phyloP scores from a whole-genome alignment of 2,888 invertebrate species.

The Ligdia adustata region DNA sequence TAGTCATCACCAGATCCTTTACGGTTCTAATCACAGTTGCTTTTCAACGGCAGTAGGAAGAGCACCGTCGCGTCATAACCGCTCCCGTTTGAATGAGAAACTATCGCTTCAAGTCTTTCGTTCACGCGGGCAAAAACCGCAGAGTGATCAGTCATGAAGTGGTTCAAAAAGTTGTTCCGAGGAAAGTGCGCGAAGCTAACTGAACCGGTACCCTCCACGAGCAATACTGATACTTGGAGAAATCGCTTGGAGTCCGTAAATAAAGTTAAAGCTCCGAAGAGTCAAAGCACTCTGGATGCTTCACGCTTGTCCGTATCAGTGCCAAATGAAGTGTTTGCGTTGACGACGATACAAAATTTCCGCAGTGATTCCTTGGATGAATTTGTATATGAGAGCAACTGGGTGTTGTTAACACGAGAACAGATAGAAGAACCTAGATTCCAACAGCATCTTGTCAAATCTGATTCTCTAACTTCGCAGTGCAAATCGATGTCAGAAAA shows the following conservation, averaged over 20 bases:
- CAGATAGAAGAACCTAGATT: conserved; percentile 65
- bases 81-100: conserved; percentile 83
- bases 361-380: conserved; percentile 60
- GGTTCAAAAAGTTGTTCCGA: conserved; percentile 86
- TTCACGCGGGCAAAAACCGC: conserved; percentile 86
- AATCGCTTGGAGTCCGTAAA: conserved; percentile 47
- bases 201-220: conserved; percentile 41
- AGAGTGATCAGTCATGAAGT: conserved; percentile 84
- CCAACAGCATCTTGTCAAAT: conserved; percentile 55
- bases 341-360: conserved; percentile 72
- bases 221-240: conserved; percentile 41
- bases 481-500: conserved; percentile 57
- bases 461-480: conserved; percentile 54
- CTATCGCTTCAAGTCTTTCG: conserved; percentile 84
- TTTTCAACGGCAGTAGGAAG: conserved; percentile 47
- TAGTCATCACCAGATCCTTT: conserved; percentile 38
- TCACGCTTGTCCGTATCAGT: conserved; percentile 38
- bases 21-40: conserved; percentile 49
- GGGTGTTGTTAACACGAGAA: conserved; percentile 65
- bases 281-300: conserved; percentile 37
- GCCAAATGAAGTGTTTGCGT: conserved; percentile 57
- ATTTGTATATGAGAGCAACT: conserved; percentile 68
- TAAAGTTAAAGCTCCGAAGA: conserved; percentile 32
- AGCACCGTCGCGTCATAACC: conserved; percentile 38
- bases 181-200: conserved; percentile 78